Evolutionary conservation across 2,797 vertebrate species (phyloP), one percentile per base, ranked within the genome.

Genomic region (Coendou prehensilis): DNA sequence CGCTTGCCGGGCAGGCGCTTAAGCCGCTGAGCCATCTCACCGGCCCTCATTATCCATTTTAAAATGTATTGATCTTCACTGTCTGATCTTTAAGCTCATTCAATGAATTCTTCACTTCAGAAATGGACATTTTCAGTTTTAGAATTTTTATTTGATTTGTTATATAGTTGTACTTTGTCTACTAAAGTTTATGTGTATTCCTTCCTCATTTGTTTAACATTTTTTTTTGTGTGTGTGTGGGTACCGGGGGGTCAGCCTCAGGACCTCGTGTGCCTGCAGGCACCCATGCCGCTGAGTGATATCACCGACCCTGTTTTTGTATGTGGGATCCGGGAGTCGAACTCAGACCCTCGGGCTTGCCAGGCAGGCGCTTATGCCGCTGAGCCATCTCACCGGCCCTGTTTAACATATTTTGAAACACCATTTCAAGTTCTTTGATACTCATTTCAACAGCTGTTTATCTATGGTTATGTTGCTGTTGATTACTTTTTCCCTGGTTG

Each of bases 41-140:
- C 37, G 37, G 37, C 37, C 37, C 8, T 50, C 23, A 75, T 86
- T 23, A 23, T 73, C 22, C 33, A 14, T n/a, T 26, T 86, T 87
- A 69, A 91, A 69, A 52, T 82, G 52, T 57, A 78, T 14, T 56
- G 52, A 79, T 71, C 56, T 63, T 79, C 26, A 73, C 5, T 84
- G 71, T 63, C 2, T 71, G 52, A 87, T 20, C 20, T 71, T 69
- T 82, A 69, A 61, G 28, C 13, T 41, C 14, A 91, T 15, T 4
- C n/a, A 78, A 9, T 83, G 45, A 83, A 78, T 78, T 79, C 9
- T 95, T 87, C 26, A 50, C 54, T 87, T 91, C 47, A 94, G 45
- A 79, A 73, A 56, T 10, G 79, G 22, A 79, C 33, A 83, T 73
- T 94, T 63, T 30, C 6, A 50, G 22, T 33, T 50, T 30, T 26